phyloP scores from a whole-genome alignment of 2,888 invertebrate species.

The Chironomus tentans region DNA sequence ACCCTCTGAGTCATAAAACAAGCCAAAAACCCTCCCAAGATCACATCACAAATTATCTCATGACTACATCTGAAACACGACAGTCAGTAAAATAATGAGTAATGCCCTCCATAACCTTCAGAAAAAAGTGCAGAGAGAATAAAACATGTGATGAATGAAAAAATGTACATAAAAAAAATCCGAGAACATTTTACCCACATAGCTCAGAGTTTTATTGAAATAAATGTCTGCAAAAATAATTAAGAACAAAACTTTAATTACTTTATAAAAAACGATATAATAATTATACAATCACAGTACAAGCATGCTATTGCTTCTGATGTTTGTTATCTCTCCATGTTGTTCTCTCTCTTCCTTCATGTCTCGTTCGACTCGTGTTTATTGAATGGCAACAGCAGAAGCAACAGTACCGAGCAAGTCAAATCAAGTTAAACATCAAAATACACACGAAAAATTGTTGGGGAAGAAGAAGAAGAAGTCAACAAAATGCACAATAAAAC shows the following conservation, averaged over 20 bases:
- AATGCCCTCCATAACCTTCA: too few species aligned
- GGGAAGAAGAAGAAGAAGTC: background rate
- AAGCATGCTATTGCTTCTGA: background rate
- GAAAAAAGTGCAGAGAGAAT: too few species aligned
- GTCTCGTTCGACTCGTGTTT: background rate
- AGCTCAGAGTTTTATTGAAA: background rate
- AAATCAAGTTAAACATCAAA: background rate
- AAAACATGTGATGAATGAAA: background rate
- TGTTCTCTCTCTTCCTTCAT: background rate
- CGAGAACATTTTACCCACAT: background rate
- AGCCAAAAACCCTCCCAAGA: too few species aligned
- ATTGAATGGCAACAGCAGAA: too few species aligned
- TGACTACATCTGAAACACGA: too few species aligned
- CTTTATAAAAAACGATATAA: background rate
- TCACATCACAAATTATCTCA: too few species aligned
- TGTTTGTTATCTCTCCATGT: background rate
- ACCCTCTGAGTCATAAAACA: too few species aligned
- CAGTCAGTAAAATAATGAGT: too few species aligned
- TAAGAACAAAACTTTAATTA: background rate
- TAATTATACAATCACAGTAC: too few species aligned
- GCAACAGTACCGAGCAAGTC: too few species aligned
- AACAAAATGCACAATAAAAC: background rate
- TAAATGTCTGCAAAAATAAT: conserved; percentile 12
- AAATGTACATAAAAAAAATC: background rate
- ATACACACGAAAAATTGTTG: background rate